Conservation (phyloP, 2,113 vertebrate genomes). For the Sylvietta virens region DNA sequence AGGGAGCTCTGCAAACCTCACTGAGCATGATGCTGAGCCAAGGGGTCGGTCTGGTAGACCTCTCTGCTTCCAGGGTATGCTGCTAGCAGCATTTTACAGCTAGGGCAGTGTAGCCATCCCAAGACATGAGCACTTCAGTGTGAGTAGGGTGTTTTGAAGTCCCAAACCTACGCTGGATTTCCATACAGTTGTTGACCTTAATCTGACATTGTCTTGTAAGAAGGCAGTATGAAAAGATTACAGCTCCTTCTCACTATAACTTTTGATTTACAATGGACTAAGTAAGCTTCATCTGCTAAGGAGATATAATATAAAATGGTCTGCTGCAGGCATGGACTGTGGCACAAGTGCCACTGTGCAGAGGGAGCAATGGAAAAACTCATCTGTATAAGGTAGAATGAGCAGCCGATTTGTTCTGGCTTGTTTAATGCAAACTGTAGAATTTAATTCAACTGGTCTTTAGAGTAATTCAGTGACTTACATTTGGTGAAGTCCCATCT, state of each 20-base stretch:
- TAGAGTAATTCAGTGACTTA: not conserved
- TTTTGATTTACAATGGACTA: not conserved
- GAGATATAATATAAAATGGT: not conserved
- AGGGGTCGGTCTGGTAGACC: not conserved
- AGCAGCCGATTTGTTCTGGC: not conserved
- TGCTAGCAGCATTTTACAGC: not conserved
- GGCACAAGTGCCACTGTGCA: not conserved
- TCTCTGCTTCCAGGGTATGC: not conserved
- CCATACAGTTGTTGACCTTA: not conserved
- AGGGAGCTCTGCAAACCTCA: not conserved
- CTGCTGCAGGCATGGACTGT: not conserved
- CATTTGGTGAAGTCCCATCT: not conserved
- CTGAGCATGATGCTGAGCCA: not conserved
- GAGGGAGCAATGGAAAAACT: not conserved
- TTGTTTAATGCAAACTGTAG: not conserved
- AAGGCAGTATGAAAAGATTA: not conserved
- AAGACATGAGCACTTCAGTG: not conserved
- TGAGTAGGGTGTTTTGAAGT: not conserved
- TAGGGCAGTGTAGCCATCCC: not conserved
- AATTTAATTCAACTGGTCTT: not conserved
- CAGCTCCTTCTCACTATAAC: not conserved
- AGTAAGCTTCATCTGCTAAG: not conserved
- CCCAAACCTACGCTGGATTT: not conserved
- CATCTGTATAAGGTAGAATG: not conserved
- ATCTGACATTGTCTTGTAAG: not conserved